Base-by-base conservation (phyloP, 1,140 invertebrate genomes). In the Acromyrmex echinatior region DNA sequence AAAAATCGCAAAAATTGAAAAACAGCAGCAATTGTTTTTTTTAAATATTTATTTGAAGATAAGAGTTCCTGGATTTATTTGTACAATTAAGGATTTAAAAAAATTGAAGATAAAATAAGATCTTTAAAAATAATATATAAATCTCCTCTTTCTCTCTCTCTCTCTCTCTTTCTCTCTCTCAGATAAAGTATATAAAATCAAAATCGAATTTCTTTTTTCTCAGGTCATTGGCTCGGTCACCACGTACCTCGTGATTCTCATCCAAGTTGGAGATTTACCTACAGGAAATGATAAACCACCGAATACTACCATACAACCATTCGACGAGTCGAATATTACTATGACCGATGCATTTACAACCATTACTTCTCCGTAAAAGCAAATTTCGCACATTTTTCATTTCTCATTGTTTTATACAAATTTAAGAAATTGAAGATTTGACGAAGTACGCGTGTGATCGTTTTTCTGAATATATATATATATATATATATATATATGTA, bases 161-260 rank as follows among this genome's bases (percentile, higher is more conserved):
- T 45, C 39, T 12, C 9, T 45, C 7, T 35, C 31, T 45, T 10
- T 45, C 39, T 45, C 9, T 45, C 39, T 10, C 39, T 45, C 39
- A 45, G 9, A 45, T 10, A 45, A 45, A 10, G 9, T 45, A 12
- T 45, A 45, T 10, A 45, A 10, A 51, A 51, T 16, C 14, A 51
- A 16, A 51, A 51, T 16, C 1, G 49, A 21, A 76, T 70, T 25
- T 16, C 56, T 53, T 77, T 35, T 66, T 74, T 96, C 96, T 51
- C 93, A 97, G 97, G 95, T 97, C 14, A 94, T 96, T 1, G 96
- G 96, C 16, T 96, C 97, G 9, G 96, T 97, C 21, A 96, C 96
- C 2, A 97, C 97, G 0, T 97, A 97, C 91, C 91, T 97, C 88
- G 96, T 92, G 16, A 90, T 92, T 12, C 28, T 92, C 3, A 92